These are phyloP conservation scores for Condylura cristata DNA, from an alignment of 2,113 vertebrate species.

Conservation along the genomic window DNA sequence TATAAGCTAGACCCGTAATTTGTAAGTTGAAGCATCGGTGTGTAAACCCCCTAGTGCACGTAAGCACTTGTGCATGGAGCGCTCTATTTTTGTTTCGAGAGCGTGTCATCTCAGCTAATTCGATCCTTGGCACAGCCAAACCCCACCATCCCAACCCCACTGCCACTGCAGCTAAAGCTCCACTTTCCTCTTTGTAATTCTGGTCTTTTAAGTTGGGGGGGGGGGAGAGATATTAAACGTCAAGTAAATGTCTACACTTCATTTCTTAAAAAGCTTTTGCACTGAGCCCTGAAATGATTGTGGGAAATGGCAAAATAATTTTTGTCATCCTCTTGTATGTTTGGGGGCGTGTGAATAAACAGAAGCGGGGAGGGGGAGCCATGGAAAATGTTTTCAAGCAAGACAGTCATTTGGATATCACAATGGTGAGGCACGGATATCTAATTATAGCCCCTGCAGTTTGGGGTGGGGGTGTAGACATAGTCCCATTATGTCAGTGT, in stretches of 20 bases:
- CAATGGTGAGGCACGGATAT: not conserved
- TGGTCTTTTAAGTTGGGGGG: not conserved
- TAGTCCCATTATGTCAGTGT: slow-evolving; percentile 44
- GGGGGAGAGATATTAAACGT: slow-evolving; percentile 4
- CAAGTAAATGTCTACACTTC: not conserved
- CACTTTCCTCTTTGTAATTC: not conserved
- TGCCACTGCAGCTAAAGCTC: not conserved
- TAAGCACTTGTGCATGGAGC: not conserved
- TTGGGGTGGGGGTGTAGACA: slow-evolving; percentile 39
- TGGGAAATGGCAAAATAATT: not conserved
- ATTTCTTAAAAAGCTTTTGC: slow-evolving; percentile 33
- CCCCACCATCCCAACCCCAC: not conserved
- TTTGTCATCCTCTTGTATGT: not conserved
- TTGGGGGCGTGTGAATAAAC: not conserved
- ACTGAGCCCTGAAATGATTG: not conserved
- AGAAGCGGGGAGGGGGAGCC: not conserved
- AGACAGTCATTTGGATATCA: slow-evolving; percentile 8
- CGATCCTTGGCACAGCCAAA: not conserved
- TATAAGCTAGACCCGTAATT: not conserved
- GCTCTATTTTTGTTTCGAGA: not conserved
- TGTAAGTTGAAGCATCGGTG: not conserved
- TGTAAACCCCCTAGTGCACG: not conserved
- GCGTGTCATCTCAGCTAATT: not conserved
- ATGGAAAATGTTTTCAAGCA: slow-evolving; percentile 38
- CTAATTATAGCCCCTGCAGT: slow-evolving; percentile 59